Base-by-base conservation (phyloP, 2,888 invertebrate genomes). In the Drosophila stalkeri region DNA sequence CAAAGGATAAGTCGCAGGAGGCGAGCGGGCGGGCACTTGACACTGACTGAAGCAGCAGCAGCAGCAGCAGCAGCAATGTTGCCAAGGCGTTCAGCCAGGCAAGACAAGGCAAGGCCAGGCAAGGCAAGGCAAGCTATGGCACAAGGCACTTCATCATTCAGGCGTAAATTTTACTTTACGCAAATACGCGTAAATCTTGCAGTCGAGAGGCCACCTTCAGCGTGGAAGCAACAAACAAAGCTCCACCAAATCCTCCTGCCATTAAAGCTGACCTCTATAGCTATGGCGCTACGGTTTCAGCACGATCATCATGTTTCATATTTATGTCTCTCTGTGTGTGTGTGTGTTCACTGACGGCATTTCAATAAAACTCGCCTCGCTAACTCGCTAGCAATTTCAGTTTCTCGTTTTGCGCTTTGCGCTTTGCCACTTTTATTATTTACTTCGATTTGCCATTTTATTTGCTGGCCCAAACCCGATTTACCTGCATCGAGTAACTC, bases 181-280 rank as follows among this genome's bases (percentile, higher is more conserved):
- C 86, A 86, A 87, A 86, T 87, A 84, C 84, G 82, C 86, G 88
- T 86, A 86, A 86, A 87, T 86, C 86, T 85, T 80, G 72, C 69
- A 16, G 64, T 66, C 74, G 44, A 62, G 67, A 65, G 63, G 62
- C 60, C 60, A 63, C 69, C 68, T 46, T 18, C 60, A 8, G 62
- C 18, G 43, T 43, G 6, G 41, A n/a, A 18, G 18, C 43, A 23
- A 9, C 37, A 35, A 23, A 37, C 49, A 51, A 20, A 6, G 12
- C 56, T n/a, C n/a, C 31, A n/a, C 7, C 56, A 9, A 14, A 47
- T 47, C 44, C 31, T 12, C 3, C 63, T 20, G 51, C 51, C 35
- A 51, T 51, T 51, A 35, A 35, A 51, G 51, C 62, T 80, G 80
- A 83, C 84, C 79, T 52, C 68, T 33, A 4, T 6, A n/a, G n/a